A percentile compares a stretch with the other conserved stretches of the same genome.
phyloP scores from a whole-genome alignment of 53 echinoderm and acorn worm species.

The Apostichopus leukothele region DNA sequence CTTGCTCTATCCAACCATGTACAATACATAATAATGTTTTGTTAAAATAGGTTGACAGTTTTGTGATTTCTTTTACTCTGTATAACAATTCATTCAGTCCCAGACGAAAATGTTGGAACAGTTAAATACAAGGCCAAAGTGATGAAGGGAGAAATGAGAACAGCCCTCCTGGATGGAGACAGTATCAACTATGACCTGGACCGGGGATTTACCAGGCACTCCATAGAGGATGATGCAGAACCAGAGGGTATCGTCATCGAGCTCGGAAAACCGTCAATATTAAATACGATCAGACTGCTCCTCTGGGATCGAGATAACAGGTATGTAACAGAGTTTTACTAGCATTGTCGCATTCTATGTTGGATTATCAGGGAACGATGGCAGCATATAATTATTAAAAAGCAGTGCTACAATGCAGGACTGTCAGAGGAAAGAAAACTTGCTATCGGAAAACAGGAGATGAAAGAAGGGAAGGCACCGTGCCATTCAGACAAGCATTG shows the following conservation, averaged over 20 bases:
- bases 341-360: too few species aligned
- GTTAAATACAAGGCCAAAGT: constrained; percentile 77
- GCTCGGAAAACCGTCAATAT: constrained; percentile 87
- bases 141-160: constrained; percentile 88
- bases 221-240: constrained; percentile 80
- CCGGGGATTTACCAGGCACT: constrained; percentile 94
- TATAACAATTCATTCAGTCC: constrained; percentile 51
- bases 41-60: neutral
- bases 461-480: too few species aligned
- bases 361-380: too few species aligned
- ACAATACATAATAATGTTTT: too few species aligned
- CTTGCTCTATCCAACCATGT: too few species aligned
- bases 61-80: neutral
- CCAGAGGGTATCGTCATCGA: constrained; percentile 90
- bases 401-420: too few species aligned
- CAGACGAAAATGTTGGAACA: constrained; percentile 84
- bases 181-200: constrained; percentile 94
- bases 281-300: constrained; percentile 88
- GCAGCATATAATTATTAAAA: too few species aligned
- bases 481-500: too few species aligned
- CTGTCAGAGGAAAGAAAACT: too few species aligned
- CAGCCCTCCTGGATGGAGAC: constrained; percentile 92
- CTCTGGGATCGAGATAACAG: constrained; percentile 98
- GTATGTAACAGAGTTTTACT: constrained; percentile 37
- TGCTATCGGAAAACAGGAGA: too few species aligned